Percentiles rank a stretch among this genome's conserved stretches.
These are phyloP conservation scores for Micrasema longulum DNA, from an alignment of 1,140 invertebrate genomes.

Conservation along the genomic window DNA sequence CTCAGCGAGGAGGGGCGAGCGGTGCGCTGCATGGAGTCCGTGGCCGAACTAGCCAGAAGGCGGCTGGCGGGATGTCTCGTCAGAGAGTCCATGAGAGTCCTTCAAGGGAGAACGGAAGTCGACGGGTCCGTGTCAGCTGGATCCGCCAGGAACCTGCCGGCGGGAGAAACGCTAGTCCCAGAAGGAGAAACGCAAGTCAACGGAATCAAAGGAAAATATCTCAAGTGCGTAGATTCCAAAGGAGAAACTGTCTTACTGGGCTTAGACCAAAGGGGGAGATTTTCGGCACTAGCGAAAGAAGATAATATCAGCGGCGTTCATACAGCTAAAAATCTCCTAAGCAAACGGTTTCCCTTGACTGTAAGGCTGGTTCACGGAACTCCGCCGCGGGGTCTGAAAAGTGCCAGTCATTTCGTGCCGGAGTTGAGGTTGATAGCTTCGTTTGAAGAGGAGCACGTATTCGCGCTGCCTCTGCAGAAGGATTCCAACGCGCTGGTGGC, in stretches of 20 bases:
- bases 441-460: slow-evolving; percentile 88
- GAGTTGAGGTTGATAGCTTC: slow-evolving; percentile 86
- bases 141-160: slow-evolving; percentile 77
- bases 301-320: slow-evolving; percentile 94
- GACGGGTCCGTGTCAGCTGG: slow-evolving; percentile 77
- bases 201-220: slow-evolving; percentile 77
- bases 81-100: slow-evolving; percentile 86
- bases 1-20: slow-evolving; percentile 92
- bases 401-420: slow-evolving; percentile 82
- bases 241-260: slow-evolving; percentile 86
- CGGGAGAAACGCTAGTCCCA: slow-evolving; percentile 84
- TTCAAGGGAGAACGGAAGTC: slow-evolving; percentile 76
- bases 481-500: slow-evolving; percentile 82
- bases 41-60: slow-evolving; percentile 82
- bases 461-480: slow-evolving; percentile 85
- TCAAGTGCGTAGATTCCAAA: slow-evolving; percentile 87
- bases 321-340: slow-evolving; percentile 85
- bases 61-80: slow-evolving; percentile 85
- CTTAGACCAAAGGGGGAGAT: slow-evolving; percentile 88
- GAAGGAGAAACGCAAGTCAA: slow-evolving; percentile 75
- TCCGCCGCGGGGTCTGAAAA: slow-evolving; percentile 82
- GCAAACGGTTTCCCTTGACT: slow-evolving; percentile 89
- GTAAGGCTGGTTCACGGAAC: slow-evolving; percentile 91
- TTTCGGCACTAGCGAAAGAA: slow-evolving; percentile 89
- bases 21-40: slow-evolving; percentile 89